Conservation (phyloP, 2,113 vertebrate species). For the Suncus etruscus region DNA sequence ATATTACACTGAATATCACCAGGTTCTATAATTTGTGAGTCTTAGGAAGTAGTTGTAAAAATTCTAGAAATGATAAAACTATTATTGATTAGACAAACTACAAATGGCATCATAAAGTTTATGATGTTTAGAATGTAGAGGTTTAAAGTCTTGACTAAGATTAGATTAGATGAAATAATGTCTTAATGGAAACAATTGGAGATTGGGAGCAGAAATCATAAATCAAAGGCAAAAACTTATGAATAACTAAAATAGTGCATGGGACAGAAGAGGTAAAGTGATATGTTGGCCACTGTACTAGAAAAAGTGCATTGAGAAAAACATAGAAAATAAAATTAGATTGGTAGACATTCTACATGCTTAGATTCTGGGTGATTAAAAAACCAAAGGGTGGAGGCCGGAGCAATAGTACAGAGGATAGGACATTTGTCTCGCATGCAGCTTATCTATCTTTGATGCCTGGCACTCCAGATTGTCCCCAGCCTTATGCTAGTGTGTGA, state of each 20-base stretch:
- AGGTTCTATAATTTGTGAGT: conserved; percentile 1
- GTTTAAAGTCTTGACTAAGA: not conserved
- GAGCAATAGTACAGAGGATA: too few species aligned
- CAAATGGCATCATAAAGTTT: not conserved
- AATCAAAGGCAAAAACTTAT: conserved; percentile 41
- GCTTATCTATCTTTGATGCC: too few species aligned
- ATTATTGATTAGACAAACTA: not conserved
- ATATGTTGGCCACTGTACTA: not conserved
- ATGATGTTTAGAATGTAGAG: not conserved
- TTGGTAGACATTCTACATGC: not conserved
- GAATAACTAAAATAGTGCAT: conserved; percentile 1
- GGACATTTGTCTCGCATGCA: too few species aligned
- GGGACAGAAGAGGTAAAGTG: not conserved
- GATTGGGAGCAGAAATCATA: not conserved
- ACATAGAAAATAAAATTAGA: conserved; percentile 17
- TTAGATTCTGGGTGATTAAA: conserved; percentile 26
- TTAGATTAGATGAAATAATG: not conserved
- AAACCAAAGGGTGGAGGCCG: not conserved
- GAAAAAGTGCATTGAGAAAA: not conserved
- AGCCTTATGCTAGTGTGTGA: too few species aligned
- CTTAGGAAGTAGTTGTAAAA: not conserved
- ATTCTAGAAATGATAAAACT: conserved; percentile 22
- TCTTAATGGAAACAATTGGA: not conserved
- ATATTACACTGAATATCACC: conserved; percentile 8
- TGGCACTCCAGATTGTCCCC: too few species aligned